A percentile compares a stretch with the other conserved stretches of the same genome.
phyloP scores from a whole-genome alignment of 2,888 invertebrate genomes.

The Drosophila meridionalis region DNA sequence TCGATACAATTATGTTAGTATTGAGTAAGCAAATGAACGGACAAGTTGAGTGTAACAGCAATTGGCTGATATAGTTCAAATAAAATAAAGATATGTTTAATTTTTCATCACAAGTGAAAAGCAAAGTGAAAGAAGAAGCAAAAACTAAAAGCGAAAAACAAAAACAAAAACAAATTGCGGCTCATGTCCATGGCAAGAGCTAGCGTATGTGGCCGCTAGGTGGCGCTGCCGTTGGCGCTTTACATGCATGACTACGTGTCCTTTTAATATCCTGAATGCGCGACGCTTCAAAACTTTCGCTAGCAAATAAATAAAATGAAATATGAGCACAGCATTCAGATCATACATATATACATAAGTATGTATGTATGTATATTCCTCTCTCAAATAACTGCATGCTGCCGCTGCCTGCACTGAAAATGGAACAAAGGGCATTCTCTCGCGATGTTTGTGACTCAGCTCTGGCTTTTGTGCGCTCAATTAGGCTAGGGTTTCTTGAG shows the following conservation, averaged over 20 bases:
- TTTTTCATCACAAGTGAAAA: neutral
- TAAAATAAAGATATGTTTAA: no score
- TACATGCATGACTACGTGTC: conserved; percentile 75
- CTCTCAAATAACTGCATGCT: conserved; percentile 18
- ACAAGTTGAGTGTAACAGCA: no score
- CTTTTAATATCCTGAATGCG: conserved; percentile 76
- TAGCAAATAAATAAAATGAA: conserved; percentile 63
- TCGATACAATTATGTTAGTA: no score
- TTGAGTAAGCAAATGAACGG: no score
- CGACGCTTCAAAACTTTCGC: conserved; percentile 64
- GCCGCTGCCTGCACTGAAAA: neutral
- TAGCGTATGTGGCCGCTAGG: conserved; percentile 59
- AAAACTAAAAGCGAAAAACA: conserved; percentile 10
- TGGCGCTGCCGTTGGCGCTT: conserved; percentile 54
- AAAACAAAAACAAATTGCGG: conserved; percentile 13
- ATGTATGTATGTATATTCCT: no score
- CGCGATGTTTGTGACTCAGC: neutral
- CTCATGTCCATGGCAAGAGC: conserved; percentile 48
- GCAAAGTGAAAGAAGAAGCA: neutral
- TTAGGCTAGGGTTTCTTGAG: conserved; percentile 1
- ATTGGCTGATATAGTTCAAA: no score
- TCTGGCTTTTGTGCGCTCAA: conserved; percentile 9
- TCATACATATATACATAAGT: neutral
- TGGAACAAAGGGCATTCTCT: neutral
- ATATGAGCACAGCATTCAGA: conserved; percentile 37